A percentile compares a stretch with the other conserved stretches of the same genome.
phyloP scores from a whole-genome alignment of 1,140 invertebrate species.

The Pseudomyrmex gracilis region DNA sequence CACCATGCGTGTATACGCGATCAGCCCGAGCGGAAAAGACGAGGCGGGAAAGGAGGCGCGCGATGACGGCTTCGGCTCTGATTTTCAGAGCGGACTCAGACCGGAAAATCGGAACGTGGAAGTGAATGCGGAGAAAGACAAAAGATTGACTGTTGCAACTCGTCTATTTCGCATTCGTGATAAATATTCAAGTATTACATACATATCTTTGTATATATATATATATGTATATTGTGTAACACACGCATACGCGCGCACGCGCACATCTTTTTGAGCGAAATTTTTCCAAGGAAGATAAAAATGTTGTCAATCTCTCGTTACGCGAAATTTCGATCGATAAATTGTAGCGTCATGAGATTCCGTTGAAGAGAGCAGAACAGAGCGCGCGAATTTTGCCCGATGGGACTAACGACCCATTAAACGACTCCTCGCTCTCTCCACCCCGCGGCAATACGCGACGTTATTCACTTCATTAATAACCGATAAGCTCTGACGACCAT shows the following conservation, averaged over 20 bases:
- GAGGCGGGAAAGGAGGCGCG: conserved; percentile 48
- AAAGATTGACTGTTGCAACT: background rate
- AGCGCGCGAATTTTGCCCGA: conserved; percentile 48
- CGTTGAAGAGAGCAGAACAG: conserved; percentile 4
- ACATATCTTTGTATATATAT: no score
- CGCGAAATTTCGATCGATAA: background rate
- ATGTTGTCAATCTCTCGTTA: background rate
- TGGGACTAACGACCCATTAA: conserved; percentile 72
- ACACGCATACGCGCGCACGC: background rate
- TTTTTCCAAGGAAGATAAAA: background rate
- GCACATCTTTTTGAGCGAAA: background rate
- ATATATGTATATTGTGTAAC: background rate
- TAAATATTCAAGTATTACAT: background rate
- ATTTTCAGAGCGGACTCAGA: conserved; percentile 37
- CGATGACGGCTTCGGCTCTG: conserved; percentile 57
- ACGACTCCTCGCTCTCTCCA: conserved; percentile 8
- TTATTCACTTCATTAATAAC: conserved; percentile 73
- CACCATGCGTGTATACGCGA: conserved; percentile 70
- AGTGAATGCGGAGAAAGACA: background rate
- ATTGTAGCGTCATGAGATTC: conserved; percentile 44
- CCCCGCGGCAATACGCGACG: conserved; percentile 55
- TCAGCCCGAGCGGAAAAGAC: conserved; percentile 72
- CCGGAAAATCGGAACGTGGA: conserved; percentile 34
- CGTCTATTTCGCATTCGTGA: background rate
- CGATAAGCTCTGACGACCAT: conserved; percentile 72